Evolutionary conservation across 2,888 invertebrate species (phyloP), one percentile per base, ranked within the genome.

Genomic region (Eremobia ochroleuca): DNA sequence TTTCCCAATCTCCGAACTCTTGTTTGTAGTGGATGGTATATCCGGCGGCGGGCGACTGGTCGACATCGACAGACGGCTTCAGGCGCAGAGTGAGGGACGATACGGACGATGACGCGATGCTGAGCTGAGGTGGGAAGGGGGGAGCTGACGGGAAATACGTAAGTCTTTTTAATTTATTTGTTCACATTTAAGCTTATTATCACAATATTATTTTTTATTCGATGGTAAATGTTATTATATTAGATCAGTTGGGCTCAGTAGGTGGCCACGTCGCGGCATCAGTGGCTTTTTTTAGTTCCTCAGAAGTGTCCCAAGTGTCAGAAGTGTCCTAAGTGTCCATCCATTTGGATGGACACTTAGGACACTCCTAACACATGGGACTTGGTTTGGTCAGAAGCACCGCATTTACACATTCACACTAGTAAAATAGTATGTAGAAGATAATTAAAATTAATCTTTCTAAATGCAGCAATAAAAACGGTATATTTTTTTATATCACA

Each of bases 1-100:
- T 98, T 95, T 98, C 98, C 99, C 99, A 99, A 92, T 99, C 99
- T 31, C 99, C 99, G 92, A 99, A 99, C 94, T 99, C 99, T 75
- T 99, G 99, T 93, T 99, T 99, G 97, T 98, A 99, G 92, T 98
- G 98, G 84, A 99, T 97, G 46, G 98, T 98, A 95, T 99, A 99
- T 0, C 99, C 99, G 89, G 99, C 98, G 85, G 99, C 98, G n/a
- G 98, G 98, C 55, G 99, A 98, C 65, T 98, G 98, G 92, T 99
- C 99, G 25, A 97, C 97, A 70, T 98, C 98, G 88, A 98, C 98
- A 86, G 98, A 89, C 0, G 97, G 96, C 89, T 96, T 96, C 85
- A 97, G 92, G 74, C 97, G 96, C 5, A 97, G 95, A 3, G 97
- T 97, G 77, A 97, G 93, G 0, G 97, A 96, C 1, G 97, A 97